Base-by-base conservation (phyloP, 2,888 invertebrate genomes). In the Nomada flava region DNA sequence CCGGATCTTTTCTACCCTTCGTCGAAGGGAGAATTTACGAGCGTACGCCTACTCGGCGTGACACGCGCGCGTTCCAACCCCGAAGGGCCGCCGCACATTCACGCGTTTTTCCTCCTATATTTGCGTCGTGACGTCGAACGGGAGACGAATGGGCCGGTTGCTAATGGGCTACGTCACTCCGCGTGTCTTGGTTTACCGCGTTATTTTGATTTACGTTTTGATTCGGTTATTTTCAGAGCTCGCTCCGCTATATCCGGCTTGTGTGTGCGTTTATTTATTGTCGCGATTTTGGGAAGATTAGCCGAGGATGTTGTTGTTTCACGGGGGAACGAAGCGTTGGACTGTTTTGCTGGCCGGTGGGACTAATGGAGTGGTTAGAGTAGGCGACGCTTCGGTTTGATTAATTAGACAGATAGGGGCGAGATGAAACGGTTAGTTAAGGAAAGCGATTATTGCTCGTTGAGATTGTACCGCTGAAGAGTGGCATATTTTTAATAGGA, bases 11-110 rank as follows among this genome's bases (percentile, higher is more conserved):
- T 76, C 47, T 71, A 81, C 79, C 88, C 85, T 75, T 88, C 71
- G 72, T 87, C 86, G 86, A 90, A 80, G 83, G 83, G 89, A 84
- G 88, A 91, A 92, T 92, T 93, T 92, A 93, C 91, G 91, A 90
- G 85, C 82, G 65, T 92, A 91, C 91, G 87, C 70, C 79, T 79
- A 76, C 86, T 84, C 79, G 78, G 62, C 62, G 75, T 59, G 67
- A 63, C 69, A 75, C 79, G 76, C 80, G 82, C 80, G 80, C 68
- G 26, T 20, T n/a, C 47, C 42, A 65, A 65, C 44, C 52, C 64
- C 53, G 63, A 59, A n/a, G 50, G 29, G 42, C 47, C 55, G 36
- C 7, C 36, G 7, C 7, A 36, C 7, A 73, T 53, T 73, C 74
- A 52, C 71, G 68, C 55, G 72, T 13, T 44, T 26, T 55, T 69